Evolutionary conservation across 2,797 vertebrate genomes (phyloP).

Genomic region (Sorex maritimensis): DNA sequence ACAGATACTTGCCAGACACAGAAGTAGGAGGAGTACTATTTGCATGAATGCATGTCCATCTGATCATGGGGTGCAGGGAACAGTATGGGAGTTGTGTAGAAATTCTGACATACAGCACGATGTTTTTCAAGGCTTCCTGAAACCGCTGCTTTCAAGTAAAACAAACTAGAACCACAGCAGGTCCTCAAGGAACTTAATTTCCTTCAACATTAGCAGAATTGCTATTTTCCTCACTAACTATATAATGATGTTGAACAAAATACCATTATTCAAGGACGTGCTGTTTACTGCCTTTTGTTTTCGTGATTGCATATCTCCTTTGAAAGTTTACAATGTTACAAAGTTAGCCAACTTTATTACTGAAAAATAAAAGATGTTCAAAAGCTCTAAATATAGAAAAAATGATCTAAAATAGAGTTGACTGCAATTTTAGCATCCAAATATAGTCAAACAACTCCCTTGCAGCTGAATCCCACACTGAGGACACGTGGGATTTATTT

Average conservation of each 20-base stretch:
- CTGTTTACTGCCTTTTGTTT: not conserved
- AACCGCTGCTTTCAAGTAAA: not conserved
- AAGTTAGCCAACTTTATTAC: not conserved
- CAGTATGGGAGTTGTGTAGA: not conserved
- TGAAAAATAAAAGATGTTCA: conserved; percentile 5
- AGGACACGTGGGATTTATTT: too few relatives aligned
- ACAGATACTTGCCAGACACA: not conserved
- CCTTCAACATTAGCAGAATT: not conserved
- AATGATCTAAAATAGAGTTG: not conserved
- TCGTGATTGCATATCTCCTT: not conserved
- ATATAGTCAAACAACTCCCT: too few relatives aligned
- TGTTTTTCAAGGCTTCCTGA: not conserved
- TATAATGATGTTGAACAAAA: not conserved
- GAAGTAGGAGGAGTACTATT: not conserved
- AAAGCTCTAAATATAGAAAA: not conserved
- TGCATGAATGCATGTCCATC: not conserved
- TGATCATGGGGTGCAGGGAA: too few relatives aligned
- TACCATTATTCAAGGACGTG: not conserved
- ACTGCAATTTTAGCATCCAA: not conserved
- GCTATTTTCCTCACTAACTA: not conserved
- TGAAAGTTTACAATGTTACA: not conserved
- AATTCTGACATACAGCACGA: not conserved
- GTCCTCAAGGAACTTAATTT: not conserved
- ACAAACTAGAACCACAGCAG: not conserved
- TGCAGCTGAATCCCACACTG: too few relatives aligned